A percentile compares a stretch with the other conserved stretches of the same genome.
These are phyloP conservation scores for Larimichthys crocea DNA, from an alignment of 2,113 vertebrate genomes.

Conservation along the genomic window DNA sequence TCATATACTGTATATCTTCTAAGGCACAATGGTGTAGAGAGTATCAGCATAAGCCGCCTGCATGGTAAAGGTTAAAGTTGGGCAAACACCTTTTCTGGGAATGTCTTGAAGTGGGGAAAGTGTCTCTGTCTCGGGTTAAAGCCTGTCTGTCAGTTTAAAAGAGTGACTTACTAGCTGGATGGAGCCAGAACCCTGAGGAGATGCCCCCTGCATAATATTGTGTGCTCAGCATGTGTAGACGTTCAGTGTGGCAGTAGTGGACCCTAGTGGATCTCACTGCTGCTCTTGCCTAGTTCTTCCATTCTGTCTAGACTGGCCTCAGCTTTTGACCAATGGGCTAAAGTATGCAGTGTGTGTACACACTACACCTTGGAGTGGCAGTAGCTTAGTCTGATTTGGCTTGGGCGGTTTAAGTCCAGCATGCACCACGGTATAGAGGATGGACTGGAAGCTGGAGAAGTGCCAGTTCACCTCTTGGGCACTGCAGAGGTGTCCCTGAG, in stretches of 20 bases:
- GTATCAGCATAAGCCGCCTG: neutral
- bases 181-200: constrained; percentile 64
- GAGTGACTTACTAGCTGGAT: constrained; percentile 50
- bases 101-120: constrained; percentile 23
- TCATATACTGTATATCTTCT: neutral
- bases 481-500: no score
- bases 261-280: constrained; percentile 2
- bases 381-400: no score
- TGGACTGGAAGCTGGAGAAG: no score
- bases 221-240: constrained; percentile 53
- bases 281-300: constrained; percentile 9
- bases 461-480: no score
- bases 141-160: constrained; percentile 67
- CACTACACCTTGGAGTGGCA: no score
- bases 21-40: neutral
- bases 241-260: constrained; percentile 1
- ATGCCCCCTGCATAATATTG: constrained; percentile 15
- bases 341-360: neutral
- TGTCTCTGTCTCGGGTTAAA: constrained; percentile 54
- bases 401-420: no score
- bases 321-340: constrained; percentile 3
- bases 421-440: no score
- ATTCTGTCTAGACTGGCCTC: constrained; percentile 2
- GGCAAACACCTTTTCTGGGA: constrained; percentile 39
- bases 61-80: constrained; percentile 39